Conservation (phyloP, 2,113 vertebrate genomes). For the Sphaerodactylus townsendi region DNA sequence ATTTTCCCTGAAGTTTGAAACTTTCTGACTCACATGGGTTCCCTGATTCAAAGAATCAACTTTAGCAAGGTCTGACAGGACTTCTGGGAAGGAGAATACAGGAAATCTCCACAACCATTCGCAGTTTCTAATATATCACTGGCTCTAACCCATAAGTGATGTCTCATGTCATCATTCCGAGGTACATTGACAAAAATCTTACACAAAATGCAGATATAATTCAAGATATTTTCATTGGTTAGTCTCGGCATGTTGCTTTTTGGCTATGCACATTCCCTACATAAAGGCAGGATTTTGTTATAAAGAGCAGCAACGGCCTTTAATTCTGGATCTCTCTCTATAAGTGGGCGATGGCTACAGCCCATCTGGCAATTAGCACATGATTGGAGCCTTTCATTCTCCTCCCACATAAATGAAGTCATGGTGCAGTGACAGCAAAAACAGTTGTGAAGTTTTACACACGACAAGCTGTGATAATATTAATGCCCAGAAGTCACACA, state of each 20-base stretch:
- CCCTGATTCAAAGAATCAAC: too few relatives aligned
- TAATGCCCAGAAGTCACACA: conserved; percentile 3
- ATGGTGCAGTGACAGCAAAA: not conserved
- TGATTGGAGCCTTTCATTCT: not conserved
- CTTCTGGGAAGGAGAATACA: too few relatives aligned
- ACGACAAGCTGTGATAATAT: conserved; percentile 4
- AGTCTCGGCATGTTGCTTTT: conserved; percentile 47
- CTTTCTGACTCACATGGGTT: too few relatives aligned
- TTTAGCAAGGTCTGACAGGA: too few relatives aligned
- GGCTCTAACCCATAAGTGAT: too few relatives aligned
- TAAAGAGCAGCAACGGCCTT: conserved; percentile 36
- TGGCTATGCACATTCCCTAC: conserved; percentile 50
- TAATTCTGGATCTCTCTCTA: conserved; percentile 41
- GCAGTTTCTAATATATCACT: too few relatives aligned
- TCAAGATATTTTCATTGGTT: conserved; percentile 62
- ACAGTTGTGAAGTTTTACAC: conserved; percentile 16
- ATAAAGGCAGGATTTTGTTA: conserved; percentile 40
- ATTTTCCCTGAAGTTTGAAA: too few relatives aligned
- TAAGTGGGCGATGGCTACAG: not conserved
- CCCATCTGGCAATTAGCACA: not conserved
- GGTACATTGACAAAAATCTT: conserved; percentile 43
- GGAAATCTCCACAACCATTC: too few relatives aligned
- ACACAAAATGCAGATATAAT: conserved; percentile 53
- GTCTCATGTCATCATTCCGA: too few relatives aligned
- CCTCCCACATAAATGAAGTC: conserved; percentile 27